phyloP scores from a whole-genome alignment of 2,888 invertebrate species.

The Antitype chi region DNA sequence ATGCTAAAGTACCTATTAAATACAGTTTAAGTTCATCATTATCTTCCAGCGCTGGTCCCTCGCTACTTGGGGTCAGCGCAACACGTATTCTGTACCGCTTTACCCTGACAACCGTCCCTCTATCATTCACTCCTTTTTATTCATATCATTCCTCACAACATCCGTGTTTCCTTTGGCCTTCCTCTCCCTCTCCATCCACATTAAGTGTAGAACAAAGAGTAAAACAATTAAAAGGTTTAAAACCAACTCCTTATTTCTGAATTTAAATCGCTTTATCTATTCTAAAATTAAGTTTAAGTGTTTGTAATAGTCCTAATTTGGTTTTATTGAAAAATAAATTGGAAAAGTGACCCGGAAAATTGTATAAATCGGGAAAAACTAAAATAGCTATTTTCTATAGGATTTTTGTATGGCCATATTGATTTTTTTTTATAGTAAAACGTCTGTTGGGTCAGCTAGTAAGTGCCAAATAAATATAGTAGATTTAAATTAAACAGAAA shows the following conservation, averaged over 20 bases:
- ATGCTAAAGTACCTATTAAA: not conserved
- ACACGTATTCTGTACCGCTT: not conserved
- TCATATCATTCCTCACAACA: no score
- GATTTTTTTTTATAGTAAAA: not conserved
- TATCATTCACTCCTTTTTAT: no score
- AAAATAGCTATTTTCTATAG: not conserved
- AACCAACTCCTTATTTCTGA: not conserved
- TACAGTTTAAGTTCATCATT: not conserved
- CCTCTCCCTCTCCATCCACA: not conserved
- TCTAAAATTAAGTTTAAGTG: not conserved
- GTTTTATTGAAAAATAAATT: not conserved
- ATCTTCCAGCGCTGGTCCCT: not conserved
- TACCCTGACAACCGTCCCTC: not conserved
- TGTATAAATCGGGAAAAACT: not conserved
- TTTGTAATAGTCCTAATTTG: not conserved
- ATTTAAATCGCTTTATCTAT: not conserved
- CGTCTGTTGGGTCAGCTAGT: not conserved
- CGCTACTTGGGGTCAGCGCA: not conserved
- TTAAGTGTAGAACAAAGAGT: not conserved
- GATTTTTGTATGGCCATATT: not conserved
- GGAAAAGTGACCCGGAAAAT: not conserved
- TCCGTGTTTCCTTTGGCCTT: no score
- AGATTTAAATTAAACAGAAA: not conserved
- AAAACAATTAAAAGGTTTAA: not conserved
- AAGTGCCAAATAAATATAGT: not conserved